Evolutionary conservation across 1,140 invertebrate species (phyloP), one percentile per base, ranked within the genome.

Genomic region (Drosophila funebris): DNA sequence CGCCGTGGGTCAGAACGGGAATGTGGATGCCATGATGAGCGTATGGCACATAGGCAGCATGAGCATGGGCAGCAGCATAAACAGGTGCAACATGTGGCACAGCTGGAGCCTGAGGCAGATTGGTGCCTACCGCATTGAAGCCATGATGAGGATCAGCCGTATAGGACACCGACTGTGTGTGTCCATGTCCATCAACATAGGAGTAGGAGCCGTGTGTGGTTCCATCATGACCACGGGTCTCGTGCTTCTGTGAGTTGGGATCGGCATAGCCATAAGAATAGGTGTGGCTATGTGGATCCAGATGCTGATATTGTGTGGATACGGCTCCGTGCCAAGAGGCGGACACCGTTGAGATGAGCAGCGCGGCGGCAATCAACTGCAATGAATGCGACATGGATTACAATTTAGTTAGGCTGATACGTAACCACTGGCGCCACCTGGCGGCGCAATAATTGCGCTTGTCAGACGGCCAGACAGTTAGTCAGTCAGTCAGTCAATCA

Each of bases 181-280:
- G 90, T 1, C 95, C 95, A 82, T 95, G 93, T 7, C 94, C 93
- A 82, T 96, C 95, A 16, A 96, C 92, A 79, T 96, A 96, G 57
- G 94, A 95, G 88, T 95, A 96, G 37, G 93, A 94, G 27, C 95
- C 95, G 24, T 93, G 93, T 4, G 94, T 95, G 24, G 94, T 93
- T 4, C 95, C 95, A 84, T 95, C 95, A 48, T 94, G 91, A 8
- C 94, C 93, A 64, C 94, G 93, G 1, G 93, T 92, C 91, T 96
- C 95, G 31, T 93, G 93, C 87, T 96, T 95, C 60, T 94, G 92
- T 70, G 94, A 95, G 36, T 93, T 93, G 60, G 94, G 94, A 56
- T 94, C 95, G 4, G 93, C 90, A 78, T 96, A 96, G 20, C 94
- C 95, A 84, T 95, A 96, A 64, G 90, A 90, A 73, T 94, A 94